These are phyloP conservation scores for Dendropsophus ebraccatus DNA, from an alignment of 2,113 vertebrate species.

Conservation along the genomic window DNA sequence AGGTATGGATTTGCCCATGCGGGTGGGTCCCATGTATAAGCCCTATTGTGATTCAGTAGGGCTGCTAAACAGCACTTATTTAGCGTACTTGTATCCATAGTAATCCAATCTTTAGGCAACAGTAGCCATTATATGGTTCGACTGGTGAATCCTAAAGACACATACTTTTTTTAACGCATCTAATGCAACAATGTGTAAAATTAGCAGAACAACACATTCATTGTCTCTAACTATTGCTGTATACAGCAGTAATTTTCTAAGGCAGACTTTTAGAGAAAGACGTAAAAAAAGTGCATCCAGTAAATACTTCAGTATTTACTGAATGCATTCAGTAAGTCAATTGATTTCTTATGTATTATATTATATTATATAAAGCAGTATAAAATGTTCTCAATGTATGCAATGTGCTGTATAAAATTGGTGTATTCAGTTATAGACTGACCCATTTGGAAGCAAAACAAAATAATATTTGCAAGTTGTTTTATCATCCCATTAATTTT, in stretches of 20 bases:
- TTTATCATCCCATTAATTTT: slow-evolving; percentile 46
- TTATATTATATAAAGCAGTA: slow-evolving; percentile 9
- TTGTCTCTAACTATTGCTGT: neutral
- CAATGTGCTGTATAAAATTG: slow-evolving; percentile 9
- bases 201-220: neutral
- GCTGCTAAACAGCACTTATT: no score
- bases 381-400: slow-evolving; percentile 7
- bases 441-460: slow-evolving; percentile 41
- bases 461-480: slow-evolving; percentile 27
- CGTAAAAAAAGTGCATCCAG: neutral
- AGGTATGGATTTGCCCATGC: no score
- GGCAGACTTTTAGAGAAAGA: neutral
- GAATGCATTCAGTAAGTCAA: no score
- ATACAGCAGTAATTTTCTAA: neutral
- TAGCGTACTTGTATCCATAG: no score
- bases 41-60: no score
- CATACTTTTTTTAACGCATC: no score
- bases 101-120: no score
- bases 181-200: no score
- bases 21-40: no score
- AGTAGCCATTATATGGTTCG: no score
- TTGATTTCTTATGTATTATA: no score
- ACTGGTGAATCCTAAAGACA: no score
- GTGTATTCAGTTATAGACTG: slow-evolving; percentile 4
- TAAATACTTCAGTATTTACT: neutral